Evolutionary conservation across 2,797 vertebrate genomes (phyloP), one percentile per base, ranked within the genome.

Genomic region (Enteromius anoplus): DNA sequence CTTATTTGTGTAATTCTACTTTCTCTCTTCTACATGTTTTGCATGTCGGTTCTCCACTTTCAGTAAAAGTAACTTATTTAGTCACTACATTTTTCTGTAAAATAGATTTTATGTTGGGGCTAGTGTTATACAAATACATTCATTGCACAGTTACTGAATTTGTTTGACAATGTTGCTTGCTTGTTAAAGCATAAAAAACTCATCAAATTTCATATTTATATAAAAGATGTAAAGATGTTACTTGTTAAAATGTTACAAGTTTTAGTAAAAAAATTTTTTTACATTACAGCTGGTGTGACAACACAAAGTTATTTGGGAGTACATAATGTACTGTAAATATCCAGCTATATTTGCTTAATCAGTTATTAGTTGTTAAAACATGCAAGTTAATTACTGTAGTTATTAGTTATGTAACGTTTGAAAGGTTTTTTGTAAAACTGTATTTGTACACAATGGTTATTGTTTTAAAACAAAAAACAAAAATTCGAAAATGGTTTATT

Each of bases 21-120:
- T 71, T 71, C 45, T 71, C 69, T 32, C 15, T 49, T 72, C 17
- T 47, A 32, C 69, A 8, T 72, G 26, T 32, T 70, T 72, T 23
- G 10, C 69, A 45, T 49, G 45, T 32, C 47, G 19, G 19, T 47
- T 73, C 49, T 73, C 19, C 19, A 55, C 19, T 53, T 73, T 72
- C 15, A 14, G 19, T 55, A 55, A 73, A 53, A 73, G 19, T n/a
- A 3, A 53, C 29, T 5, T 53, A 8, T 7, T 47, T 47, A 23
- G 55, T n/a, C 3, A 58, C 23, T 23, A 14, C 7, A 23, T 69
- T 40, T 14, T 23, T 14, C 7, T 69, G 40, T 26, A 26, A 45
- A 70, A 70, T 8, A 4, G n/a, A 47, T 70, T 70, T 70, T 45
- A 45, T 70, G 11, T 69, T 12, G 45, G 14, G 21, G 40, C n/a